Evolutionary conservation across 23 tunicate genomes (phyloP).

Genomic region (Aplidium turbinatum): DNA sequence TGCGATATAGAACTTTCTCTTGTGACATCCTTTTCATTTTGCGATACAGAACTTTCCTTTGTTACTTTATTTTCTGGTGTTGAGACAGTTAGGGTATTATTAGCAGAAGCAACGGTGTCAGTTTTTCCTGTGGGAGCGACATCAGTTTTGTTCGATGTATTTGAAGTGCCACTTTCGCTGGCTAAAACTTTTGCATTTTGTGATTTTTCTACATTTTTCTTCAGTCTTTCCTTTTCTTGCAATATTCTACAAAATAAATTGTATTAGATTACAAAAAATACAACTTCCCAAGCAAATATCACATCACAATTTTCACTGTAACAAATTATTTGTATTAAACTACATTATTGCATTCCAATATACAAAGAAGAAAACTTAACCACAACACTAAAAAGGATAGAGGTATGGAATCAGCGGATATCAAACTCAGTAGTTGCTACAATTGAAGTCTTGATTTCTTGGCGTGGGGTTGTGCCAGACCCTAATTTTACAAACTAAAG

Average conservation of each 20-base stretch:
- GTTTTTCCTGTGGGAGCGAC: not conserved
- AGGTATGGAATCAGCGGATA: too few relatives aligned
- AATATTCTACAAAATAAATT: slow-evolving; percentile 9
- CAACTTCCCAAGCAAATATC: not conserved
- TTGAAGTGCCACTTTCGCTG: not conserved
- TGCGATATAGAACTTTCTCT: not conserved
- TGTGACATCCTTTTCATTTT: not conserved
- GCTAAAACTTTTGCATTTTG: not conserved
- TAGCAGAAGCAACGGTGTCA: not conserved
- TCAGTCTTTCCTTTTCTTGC: slow-evolving; percentile 29
- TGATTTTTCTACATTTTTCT: not conserved
- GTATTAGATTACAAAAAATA: not conserved
- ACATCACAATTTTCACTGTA: not conserved
- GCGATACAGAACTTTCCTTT: not conserved
- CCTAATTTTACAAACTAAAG: too few relatives aligned
- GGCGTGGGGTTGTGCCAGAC: too few relatives aligned
- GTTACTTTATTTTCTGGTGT: not conserved
- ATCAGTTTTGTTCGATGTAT: not conserved
- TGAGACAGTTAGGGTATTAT: not conserved
- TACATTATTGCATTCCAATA: too few relatives aligned
- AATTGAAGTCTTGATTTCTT: too few relatives aligned
- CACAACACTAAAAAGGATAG: too few relatives aligned
- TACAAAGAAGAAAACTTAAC: too few relatives aligned
- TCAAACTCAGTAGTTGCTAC: too few relatives aligned
- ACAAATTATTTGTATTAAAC: too few relatives aligned